phyloP scores from a whole-genome alignment of 1,140 invertebrate species.

The Paralvinella palmiformis region DNA sequence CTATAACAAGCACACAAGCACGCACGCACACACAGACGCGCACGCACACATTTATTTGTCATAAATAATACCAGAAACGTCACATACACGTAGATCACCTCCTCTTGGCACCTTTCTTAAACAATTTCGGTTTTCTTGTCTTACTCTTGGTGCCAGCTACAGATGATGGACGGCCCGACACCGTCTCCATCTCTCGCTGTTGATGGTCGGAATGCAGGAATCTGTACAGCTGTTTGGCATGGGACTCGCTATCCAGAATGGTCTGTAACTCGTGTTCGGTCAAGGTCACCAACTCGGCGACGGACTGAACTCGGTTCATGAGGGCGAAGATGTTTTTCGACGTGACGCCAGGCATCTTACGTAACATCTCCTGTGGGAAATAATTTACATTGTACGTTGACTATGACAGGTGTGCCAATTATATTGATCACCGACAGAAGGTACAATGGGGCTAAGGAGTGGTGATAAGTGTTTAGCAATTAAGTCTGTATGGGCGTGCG shows the following conservation, averaged over 20 bases:
- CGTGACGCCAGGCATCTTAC: constrained; percentile 83
- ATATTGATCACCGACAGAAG: background rate
- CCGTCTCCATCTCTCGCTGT: no score
- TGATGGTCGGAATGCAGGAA: constrained; percentile 47
- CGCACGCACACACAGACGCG: no score
- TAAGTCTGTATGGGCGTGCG: background rate
- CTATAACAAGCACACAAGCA: no score
- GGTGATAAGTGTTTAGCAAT: background rate
- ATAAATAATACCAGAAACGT: no score
- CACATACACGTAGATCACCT: no score
- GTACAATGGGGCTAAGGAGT: background rate
- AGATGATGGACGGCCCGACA: background rate
- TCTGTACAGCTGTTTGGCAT: constrained; percentile 47
- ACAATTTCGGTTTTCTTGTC: no score
- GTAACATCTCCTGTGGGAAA: constrained; percentile 67
- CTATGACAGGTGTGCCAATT: background rate
- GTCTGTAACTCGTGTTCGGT: constrained; percentile 57
- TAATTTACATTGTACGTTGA: background rate
- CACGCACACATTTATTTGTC: no score
- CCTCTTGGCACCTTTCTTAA: no score
- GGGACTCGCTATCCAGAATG: constrained; percentile 58
- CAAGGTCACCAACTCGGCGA: constrained; percentile 60
- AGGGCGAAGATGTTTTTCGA: constrained; percentile 76
- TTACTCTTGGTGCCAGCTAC: background rate
- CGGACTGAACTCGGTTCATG: constrained; percentile 62